phyloP scores from a whole-genome alignment of 2,797 vertebrate genomes.

The Lacerta bilineata region DNA sequence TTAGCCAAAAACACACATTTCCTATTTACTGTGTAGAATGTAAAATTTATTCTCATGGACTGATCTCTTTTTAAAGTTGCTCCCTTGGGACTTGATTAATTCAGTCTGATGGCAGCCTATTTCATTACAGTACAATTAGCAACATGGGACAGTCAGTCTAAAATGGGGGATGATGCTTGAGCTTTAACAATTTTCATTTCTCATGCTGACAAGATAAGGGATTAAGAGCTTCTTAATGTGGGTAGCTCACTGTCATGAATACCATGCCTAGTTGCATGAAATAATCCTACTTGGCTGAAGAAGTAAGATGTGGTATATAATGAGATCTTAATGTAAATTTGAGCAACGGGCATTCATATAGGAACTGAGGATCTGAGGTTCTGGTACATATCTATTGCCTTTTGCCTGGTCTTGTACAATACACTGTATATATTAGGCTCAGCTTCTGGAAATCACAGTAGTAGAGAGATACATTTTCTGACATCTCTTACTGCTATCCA shows the following conservation, averaged over 20 bases:
- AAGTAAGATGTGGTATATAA: slow-evolving; percentile 18
- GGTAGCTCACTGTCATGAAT: slow-evolving; percentile 35
- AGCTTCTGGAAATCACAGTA: not conserved
- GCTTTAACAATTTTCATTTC: slow-evolving; percentile 38
- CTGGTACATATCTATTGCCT: not conserved
- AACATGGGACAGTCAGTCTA: slow-evolving; percentile 32
- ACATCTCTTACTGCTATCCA: not conserved
- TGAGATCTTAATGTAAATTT: slow-evolving; percentile 18
- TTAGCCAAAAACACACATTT: not conserved
- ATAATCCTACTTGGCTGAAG: not conserved
- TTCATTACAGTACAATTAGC: slow-evolving; percentile 47
- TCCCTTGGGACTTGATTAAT: slow-evolving; percentile 55
- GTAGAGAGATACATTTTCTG: not conserved
- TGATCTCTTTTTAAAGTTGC: slow-evolving; percentile 48
- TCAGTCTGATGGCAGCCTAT: slow-evolving; percentile 35
- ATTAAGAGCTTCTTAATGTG: slow-evolving; percentile 53
- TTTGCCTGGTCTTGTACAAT: not conserved
- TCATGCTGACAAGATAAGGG: slow-evolving; percentile 37
- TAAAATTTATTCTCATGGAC: slow-evolving; percentile 35
- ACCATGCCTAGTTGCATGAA: not conserved
- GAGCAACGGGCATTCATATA: not conserved
- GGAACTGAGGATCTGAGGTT: not conserved
- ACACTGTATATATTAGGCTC: not conserved
- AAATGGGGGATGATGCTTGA: slow-evolving; percentile 37
- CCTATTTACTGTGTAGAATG: slow-evolving; percentile 30